Evolutionary conservation across 2,888 invertebrate genomes (phyloP).

Genomic region (Drosophila quinaria): DNA sequence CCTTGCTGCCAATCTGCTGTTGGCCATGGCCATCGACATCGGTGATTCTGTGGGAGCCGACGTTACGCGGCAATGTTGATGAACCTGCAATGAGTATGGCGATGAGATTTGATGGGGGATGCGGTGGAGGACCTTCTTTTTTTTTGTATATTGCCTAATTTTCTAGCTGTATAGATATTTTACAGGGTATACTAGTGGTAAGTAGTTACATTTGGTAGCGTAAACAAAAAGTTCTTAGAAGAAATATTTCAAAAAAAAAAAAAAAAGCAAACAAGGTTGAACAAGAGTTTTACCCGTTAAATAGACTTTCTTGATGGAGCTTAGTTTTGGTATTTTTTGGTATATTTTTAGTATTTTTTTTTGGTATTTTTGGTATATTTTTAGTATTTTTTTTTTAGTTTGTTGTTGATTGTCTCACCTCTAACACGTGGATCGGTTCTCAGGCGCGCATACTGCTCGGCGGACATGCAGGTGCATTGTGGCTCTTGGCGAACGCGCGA

Average conservation of each 20-base stretch:
- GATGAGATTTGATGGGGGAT: constrained; percentile 81
- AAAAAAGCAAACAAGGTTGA: constrained; percentile 4
- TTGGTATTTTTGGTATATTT: constrained; percentile 16
- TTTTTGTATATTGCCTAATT: constrained; percentile 19
- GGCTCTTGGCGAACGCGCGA: constrained; percentile 92
- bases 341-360: constrained; percentile 30
- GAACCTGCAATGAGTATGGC: constrained; percentile 88
- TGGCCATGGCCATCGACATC: constrained; percentile 84
- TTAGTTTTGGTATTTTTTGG: constrained; percentile 28
- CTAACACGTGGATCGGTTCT: constrained; percentile 86
- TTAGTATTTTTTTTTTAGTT: constrained; percentile 8
- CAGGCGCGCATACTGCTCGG: constrained; percentile 95
- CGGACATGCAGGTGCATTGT: constrained; percentile 97
- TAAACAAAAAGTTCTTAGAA: constrained; percentile 13
- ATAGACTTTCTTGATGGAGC: constrained; percentile 4
- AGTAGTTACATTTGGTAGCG: constrained; percentile 30
- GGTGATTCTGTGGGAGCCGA: constrained; percentile 82
- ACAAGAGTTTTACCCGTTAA: background rate
- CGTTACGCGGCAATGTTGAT: constrained; percentile 92
- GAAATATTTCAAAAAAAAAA: constrained; percentile 27
- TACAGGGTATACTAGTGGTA: constrained; percentile 37
- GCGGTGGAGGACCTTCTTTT: constrained; percentile 43
- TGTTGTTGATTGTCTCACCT: constrained; percentile 74
- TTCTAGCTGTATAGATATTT: constrained; percentile 31
- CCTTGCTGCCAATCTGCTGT: constrained; percentile 87